These are phyloP conservation scores for Drosophila nigrodunni DNA, from an alignment of 1,140 invertebrate genomes.

Conservation along the genomic window DNA sequence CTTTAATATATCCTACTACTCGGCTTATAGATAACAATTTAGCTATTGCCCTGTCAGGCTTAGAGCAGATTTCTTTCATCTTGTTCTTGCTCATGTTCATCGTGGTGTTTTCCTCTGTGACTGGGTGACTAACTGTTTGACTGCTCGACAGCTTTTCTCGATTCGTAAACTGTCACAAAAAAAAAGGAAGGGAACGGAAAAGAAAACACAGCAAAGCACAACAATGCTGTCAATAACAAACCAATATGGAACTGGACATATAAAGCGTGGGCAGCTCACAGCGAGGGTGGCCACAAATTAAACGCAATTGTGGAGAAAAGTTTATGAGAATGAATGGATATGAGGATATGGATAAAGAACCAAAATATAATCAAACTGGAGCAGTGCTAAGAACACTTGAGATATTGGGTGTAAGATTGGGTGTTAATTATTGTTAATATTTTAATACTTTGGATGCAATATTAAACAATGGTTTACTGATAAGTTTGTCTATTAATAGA, in stretches of 20 bases:
- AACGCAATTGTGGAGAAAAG: background rate
- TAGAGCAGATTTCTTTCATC: background rate
- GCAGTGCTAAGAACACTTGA: too few species aligned
- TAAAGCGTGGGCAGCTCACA: conserved; percentile 26
- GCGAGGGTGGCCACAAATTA: conserved; percentile 24
- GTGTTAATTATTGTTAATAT: too few species aligned
- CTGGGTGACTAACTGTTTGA: conserved; percentile 69
- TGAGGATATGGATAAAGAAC: too few species aligned
- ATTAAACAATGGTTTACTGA: too few species aligned
- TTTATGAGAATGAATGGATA: background rate
- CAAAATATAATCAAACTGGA: too few species aligned
- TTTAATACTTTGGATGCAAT: too few species aligned
- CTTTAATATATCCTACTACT: conserved; percentile 56
- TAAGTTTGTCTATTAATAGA: too few species aligned
- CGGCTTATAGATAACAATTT: conserved; percentile 49
- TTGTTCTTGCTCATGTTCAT: background rate
- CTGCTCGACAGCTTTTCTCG: conserved; percentile 63
- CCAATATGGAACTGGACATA: conserved; percentile 63
- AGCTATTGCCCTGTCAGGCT: conserved; percentile 62
- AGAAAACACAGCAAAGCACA: conserved; percentile 39
- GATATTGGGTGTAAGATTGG: too few species aligned
- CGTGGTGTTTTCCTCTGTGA: conserved; percentile 51
- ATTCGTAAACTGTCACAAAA: conserved; percentile 46
- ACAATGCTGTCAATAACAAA: conserved; percentile 77
- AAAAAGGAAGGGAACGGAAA: conserved; percentile 1